These are phyloP conservation scores for Sus scrofa DNA, from an alignment of 2,113 vertebrate genomes.

Conservation along the genomic window DNA sequence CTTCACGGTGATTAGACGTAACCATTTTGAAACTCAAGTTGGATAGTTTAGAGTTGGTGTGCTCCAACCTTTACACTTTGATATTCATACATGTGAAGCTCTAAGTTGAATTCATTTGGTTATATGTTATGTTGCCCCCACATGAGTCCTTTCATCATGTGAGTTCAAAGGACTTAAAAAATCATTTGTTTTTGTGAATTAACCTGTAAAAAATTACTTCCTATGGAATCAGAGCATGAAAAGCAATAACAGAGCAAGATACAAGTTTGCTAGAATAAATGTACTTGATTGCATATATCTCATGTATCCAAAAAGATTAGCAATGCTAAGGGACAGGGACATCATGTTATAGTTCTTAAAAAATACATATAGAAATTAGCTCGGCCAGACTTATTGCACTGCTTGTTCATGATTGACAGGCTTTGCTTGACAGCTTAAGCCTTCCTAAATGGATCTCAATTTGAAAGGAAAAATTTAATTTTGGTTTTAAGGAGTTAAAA, in stretches of 20 bases:
- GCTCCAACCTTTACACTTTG: background rate
- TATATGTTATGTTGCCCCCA: background rate
- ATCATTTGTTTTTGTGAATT: background rate
- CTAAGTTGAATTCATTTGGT: background rate
- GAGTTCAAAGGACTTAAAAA: slow-evolving; percentile 34
- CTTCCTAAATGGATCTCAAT: slow-evolving; percentile 9
- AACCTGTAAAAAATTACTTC: background rate
- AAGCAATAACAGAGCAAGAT: background rate
- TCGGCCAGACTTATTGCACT: background rate
- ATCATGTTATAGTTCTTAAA: background rate
- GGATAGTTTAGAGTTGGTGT: slow-evolving; percentile 1
- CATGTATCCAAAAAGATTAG: background rate
- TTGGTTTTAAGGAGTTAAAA: background rate
- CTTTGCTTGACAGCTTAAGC: slow-evolving; percentile 4
- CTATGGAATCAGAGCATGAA: background rate
- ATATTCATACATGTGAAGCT: background rate
- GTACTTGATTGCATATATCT: background rate
- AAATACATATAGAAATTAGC: background rate
- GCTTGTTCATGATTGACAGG: background rate
- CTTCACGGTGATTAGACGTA: background rate
- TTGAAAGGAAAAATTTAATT: slow-evolving; percentile 17
- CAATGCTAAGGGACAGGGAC: background rate
- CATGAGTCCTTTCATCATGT: background rate
- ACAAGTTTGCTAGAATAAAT: background rate
- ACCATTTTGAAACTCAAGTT: background rate